These are phyloP conservation scores for Terebella lapidaria DNA, from an alignment of 2,888 invertebrate genomes.

Conservation along the genomic window DNA sequence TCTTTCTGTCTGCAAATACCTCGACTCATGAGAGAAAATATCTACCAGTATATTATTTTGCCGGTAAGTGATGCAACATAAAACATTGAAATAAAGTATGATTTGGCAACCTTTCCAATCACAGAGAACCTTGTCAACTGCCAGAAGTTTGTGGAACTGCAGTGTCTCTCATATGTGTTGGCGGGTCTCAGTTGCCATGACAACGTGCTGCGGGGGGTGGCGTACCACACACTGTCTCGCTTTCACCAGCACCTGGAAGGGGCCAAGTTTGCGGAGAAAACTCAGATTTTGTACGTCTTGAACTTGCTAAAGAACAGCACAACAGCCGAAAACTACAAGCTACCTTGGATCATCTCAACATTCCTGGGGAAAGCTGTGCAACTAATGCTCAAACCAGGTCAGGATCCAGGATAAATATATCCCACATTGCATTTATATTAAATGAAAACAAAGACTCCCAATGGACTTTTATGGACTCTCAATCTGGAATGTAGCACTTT, in stretches of 20 bases:
- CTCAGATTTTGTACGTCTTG: conserved; percentile 66
- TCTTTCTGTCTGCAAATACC: too few relatives aligned
- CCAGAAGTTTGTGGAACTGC: conserved; percentile 66
- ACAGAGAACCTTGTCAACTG: conserved; percentile 59
- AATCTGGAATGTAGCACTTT: too few relatives aligned
- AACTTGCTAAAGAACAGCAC: conserved; percentile 66
- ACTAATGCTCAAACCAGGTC: conserved; percentile 67
- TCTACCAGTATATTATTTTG: too few relatives aligned
- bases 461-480: too few relatives aligned
- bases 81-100: too few relatives aligned
- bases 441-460: too few relatives aligned
- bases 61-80: too few relatives aligned
- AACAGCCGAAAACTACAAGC: conserved; percentile 53
- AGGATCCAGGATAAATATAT: neutral
- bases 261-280: conserved; percentile 58
- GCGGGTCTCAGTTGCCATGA: conserved; percentile 68
- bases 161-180: conserved; percentile 68
- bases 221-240: conserved; percentile 66
- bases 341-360: conserved; percentile 63
- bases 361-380: conserved; percentile 70
- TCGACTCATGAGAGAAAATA: too few relatives aligned
- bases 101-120: too few relatives aligned
- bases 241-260: conserved; percentile 71
- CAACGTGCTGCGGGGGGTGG: conserved; percentile 65
- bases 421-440: neutral